Evolutionary conservation across 1,140 invertebrate genomes (phyloP), one percentile per base, ranked within the genome.

Genomic region (Papilio polyxenes): DNA sequence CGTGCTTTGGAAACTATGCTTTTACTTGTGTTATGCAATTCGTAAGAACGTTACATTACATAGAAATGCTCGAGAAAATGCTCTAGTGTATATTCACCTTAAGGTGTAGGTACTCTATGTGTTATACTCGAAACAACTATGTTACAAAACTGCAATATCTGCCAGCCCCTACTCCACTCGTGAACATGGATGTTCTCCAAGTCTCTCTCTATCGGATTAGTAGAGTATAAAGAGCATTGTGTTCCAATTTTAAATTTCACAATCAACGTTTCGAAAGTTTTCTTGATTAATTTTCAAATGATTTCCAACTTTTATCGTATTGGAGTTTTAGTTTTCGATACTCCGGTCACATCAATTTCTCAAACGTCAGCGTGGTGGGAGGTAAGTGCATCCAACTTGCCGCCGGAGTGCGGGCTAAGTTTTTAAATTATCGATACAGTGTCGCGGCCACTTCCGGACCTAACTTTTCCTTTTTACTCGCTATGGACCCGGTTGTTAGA

Each of bases 341-440:
- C 49, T n/a, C 9, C 49, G 44, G 75, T 77, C 20, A 77, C 75
- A 77, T 77, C 75, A 49, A 77, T 77, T 77, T 77, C 48, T 77
- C 75, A 77, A 53, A 77, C 13, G 75, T 77, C 75, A 77, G 44
- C 7, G 75, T 31, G n/a, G 15, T 17, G 49, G 44, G 31, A 11
- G 23, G 31, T 72, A 40, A 72, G 65, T 72, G 65, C 65, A 72
- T 40, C 23, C 31, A 72, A 72, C 65, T 72, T 40, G 31, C 65
- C 8, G 65, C 23, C 65, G 13, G 65, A 72, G 65, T 72, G 65
- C 75, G 75, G 20, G 48, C 0, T 49, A 77, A 77, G 44, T 77
- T 77, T 77, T 77, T 49, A 77, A 77, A 77, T 77, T 77, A 77
- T 56, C 75, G 48, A 53, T 51, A 77, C 74, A 75, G 74, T 75